Evolutionary conservation across 2,113 vertebrate species (phyloP).

Genomic region (Odontophorus gujanensis): DNA sequence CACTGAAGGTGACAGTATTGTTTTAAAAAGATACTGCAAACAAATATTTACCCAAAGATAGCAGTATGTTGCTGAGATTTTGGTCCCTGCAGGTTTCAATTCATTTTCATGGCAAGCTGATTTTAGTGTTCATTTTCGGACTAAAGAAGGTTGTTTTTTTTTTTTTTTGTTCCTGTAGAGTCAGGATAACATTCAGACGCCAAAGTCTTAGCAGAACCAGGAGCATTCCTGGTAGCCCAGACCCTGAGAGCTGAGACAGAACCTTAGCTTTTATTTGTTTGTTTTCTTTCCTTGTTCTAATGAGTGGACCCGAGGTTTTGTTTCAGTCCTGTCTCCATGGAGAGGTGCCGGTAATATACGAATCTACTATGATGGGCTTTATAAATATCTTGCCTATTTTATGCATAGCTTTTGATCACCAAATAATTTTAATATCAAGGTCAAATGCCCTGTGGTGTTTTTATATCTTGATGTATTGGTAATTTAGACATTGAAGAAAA

Average conservation of each 20-base stretch:
- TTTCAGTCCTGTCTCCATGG: slow-evolving; percentile 4
- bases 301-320: background rate
- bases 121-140: background rate
- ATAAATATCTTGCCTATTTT: slow-evolving; percentile 46
- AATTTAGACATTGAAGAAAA: slow-evolving; percentile 8
- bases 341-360: background rate
- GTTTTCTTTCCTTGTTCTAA: background rate
- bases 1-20: slow-evolving; percentile 57
- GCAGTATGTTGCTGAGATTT: background rate
- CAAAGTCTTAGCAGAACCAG: background rate
- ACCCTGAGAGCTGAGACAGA: background rate
- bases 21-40: slow-evolving; percentile 77
- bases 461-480: background rate
- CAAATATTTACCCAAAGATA: slow-evolving; percentile 70
- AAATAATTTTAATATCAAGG: slow-evolving; percentile 56
- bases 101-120: background rate
- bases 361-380: background rate
- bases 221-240: background rate
- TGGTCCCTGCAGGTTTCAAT: background rate
- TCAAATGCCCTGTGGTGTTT: slow-evolving; percentile 38
- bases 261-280: background rate
- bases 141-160: background rate
- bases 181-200: background rate
- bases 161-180: background rate
- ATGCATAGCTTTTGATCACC: slow-evolving; percentile 55